Evolutionary conservation across 2,888 invertebrate species (phyloP).

Genomic region (Xestia sexstrigata): DNA sequence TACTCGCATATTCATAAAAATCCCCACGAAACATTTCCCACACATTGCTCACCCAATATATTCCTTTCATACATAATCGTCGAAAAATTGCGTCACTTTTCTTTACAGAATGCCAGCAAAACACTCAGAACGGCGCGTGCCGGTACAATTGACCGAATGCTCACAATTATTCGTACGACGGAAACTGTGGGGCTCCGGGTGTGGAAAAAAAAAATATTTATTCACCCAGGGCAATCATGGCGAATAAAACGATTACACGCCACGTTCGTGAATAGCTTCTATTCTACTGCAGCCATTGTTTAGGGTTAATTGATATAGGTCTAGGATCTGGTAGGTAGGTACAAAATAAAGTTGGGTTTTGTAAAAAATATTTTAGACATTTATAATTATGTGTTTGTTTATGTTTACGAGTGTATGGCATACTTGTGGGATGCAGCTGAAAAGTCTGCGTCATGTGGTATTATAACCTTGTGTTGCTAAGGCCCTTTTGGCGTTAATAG

Average conservation of each 20-base stretch:
- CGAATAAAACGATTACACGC: slow-evolving; percentile 83
- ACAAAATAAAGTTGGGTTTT: no score
- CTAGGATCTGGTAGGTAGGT: not conserved
- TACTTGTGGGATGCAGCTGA: no score
- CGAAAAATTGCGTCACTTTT: slow-evolving; percentile 68
- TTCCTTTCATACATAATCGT: slow-evolving; percentile 59
- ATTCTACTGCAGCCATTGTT: slow-evolving; percentile 71
- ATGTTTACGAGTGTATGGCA: no score
- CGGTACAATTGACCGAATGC: slow-evolving; percentile 78
- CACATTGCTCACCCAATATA: slow-evolving; percentile 47
- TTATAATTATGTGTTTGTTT: no score
- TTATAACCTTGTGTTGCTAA: no score
- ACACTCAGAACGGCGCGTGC: slow-evolving; percentile 87
- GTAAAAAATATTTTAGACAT: no score
- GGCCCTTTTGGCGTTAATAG: no score
- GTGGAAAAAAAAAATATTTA: slow-evolving; percentile 82
- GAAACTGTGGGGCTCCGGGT: slow-evolving; percentile 74
- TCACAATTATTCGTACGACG: slow-evolving; percentile 80
- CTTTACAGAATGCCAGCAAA: slow-evolving; percentile 75
- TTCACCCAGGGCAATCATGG: slow-evolving; percentile 83
- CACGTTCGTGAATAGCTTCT: slow-evolving; percentile 73
- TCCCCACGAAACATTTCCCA: slow-evolving; percentile 39
- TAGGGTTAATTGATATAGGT: slow-evolving; percentile 23
- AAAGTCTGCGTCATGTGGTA: no score
- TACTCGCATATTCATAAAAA: slow-evolving; percentile 10